These are phyloP conservation scores for Tachycineta bicolor DNA, from an alignment of 2,113 vertebrate species.

Conservation along the genomic window DNA sequence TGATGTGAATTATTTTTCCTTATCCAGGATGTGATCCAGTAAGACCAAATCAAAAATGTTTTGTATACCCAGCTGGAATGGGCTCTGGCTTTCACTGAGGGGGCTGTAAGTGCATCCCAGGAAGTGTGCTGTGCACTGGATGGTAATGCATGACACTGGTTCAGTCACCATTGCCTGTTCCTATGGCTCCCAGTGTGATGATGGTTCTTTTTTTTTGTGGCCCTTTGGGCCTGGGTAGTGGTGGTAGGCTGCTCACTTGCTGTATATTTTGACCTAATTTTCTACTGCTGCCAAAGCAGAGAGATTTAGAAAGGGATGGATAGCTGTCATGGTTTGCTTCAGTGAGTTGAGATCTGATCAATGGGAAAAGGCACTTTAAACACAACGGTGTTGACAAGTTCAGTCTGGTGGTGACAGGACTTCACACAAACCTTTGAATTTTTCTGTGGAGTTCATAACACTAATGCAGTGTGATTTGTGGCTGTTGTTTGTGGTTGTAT, in stretches of 20 bases:
- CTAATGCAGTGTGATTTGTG: not conserved
- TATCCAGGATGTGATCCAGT: not conserved
- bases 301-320: not conserved
- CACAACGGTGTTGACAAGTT: fast-evolving
- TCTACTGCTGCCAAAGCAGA: not conserved
- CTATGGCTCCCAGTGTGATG: fast-evolving
- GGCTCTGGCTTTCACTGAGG: not conserved
- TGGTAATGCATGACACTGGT: not conserved
- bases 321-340: fast-evolving
- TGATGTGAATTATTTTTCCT: not conserved
- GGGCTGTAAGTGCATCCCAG: not conserved
- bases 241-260: not conserved
- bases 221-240: not conserved
- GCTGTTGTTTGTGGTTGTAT: not conserved
- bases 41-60: not conserved
- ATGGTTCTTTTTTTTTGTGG: not conserved
- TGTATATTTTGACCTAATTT: not conserved
- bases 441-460: not conserved
- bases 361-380: not conserved
- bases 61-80: not conserved
- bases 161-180: not conserved
- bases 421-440: not conserved
- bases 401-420: not conserved
- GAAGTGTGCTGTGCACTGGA: not conserved
- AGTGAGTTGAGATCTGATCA: not conserved